These are phyloP conservation scores for Meloidogyne exigua DNA, from an alignment of 1,140 invertebrate species.

Conservation along the genomic window DNA sequence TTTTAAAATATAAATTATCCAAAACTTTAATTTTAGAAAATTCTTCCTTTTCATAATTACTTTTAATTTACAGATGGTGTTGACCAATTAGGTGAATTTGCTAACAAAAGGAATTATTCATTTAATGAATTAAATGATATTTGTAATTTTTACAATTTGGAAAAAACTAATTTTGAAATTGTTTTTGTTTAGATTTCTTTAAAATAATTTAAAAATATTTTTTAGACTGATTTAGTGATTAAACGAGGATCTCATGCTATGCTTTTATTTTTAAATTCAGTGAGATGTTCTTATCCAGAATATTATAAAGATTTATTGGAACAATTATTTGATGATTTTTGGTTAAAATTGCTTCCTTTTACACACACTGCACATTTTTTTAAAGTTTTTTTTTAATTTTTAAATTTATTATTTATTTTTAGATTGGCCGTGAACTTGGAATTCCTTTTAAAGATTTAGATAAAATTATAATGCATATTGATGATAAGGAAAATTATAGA, in stretches of 20 bases:
- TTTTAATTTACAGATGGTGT: background rate
- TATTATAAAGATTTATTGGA: constrained; percentile 19
- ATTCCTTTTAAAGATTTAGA: constrained; percentile 18
- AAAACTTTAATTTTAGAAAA: no score
- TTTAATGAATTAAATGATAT: constrained; percentile 20
- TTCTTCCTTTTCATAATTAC: no score
- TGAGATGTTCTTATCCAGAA: constrained; percentile 7
- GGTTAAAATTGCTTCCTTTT: constrained; percentile 12
- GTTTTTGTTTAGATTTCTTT: background rate
- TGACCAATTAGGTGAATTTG: background rate
- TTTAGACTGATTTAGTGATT: constrained; percentile 14
- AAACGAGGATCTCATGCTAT: background rate
- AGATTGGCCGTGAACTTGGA: constrained; percentile 29
- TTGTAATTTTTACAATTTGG: constrained; percentile 19
- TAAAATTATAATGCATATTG: constrained; percentile 29
- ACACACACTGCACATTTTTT: constrained; percentile 24
- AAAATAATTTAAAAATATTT: background rate
- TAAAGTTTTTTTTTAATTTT: background rate
- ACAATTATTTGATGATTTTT: constrained; percentile 18
- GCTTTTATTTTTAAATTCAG: constrained; percentile 16
- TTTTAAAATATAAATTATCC: background rate
- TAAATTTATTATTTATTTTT: background rate
- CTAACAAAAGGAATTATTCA: constrained; percentile 13
- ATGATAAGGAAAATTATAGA: background rate
- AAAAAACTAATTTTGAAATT: constrained; percentile 26